phyloP scores from a whole-genome alignment of 2,113 vertebrate genomes.

The Seriola quinqueradiata region DNA sequence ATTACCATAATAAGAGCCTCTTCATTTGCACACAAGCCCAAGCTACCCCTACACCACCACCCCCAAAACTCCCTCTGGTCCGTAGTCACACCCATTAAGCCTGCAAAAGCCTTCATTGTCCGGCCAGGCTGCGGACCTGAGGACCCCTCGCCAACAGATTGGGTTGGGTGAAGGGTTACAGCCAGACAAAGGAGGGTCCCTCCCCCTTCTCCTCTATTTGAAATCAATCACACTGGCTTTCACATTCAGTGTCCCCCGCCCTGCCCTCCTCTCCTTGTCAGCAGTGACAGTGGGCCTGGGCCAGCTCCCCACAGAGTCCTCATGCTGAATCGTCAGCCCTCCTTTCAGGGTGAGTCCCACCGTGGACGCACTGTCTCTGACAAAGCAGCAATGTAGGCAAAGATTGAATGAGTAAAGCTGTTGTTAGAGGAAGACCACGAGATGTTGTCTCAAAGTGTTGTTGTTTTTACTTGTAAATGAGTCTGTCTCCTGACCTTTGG shows the following conservation, averaged over 20 bases:
- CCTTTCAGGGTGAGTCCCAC: conserved; percentile 51
- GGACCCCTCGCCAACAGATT: conserved; percentile 76
- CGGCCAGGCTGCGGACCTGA: conserved; percentile 72
- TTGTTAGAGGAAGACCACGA: conserved; percentile 35
- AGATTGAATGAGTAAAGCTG: conserved; percentile 29
- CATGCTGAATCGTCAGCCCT: conserved; percentile 35
- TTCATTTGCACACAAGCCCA: conserved; percentile 86
- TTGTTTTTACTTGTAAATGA: conserved; percentile 1
- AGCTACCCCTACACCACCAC: conserved; percentile 58
- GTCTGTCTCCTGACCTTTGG: conserved; percentile 8
- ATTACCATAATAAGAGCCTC: conserved; percentile 86
- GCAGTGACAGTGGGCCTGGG: conserved; percentile 69
- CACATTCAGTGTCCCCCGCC: conserved; percentile 64
- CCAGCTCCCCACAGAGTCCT: conserved; percentile 61
- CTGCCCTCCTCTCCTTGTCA: conserved; percentile 39
- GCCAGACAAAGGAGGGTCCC: conserved; percentile 76
- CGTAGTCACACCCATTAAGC: conserved; percentile 81
- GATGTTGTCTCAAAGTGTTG: background rate
- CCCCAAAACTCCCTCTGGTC: conserved; percentile 65
- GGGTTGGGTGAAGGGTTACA: conserved; percentile 81
- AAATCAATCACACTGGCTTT: conserved; percentile 84
- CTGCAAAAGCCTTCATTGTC: conserved; percentile 82
- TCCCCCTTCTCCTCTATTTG: conserved; percentile 75
- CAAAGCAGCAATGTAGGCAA: conserved; percentile 20
- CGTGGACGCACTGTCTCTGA: conserved; percentile 50